phyloP scores from a whole-genome alignment of 2,113 vertebrate species.

The Ciconia boyciana region DNA sequence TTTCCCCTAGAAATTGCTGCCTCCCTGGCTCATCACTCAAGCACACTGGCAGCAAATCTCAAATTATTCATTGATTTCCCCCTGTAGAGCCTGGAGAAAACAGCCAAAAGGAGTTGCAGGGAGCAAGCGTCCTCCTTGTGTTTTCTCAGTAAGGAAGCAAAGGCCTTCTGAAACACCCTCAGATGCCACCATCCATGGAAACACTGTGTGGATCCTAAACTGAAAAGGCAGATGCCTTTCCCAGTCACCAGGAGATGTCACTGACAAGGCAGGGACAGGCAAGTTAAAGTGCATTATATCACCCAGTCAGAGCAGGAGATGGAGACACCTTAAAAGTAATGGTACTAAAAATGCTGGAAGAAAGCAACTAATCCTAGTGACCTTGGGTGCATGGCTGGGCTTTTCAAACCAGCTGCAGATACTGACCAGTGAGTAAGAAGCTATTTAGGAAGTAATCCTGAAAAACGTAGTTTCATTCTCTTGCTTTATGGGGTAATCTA shows the following conservation, averaged over 20 bases:
- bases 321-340: neutral
- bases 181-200: neutral
- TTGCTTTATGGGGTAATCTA: neutral
- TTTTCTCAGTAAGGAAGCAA: neutral
- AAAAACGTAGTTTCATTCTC: neutral
- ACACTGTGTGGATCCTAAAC: neutral
- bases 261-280: neutral
- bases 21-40: neutral
- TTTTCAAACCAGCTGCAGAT: neutral
- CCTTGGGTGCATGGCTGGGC: neutral
- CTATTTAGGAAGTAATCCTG: neutral
- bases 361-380: neutral
- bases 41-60: neutral
- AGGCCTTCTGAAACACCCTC: neutral
- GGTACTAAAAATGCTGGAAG: neutral
- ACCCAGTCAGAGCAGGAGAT: neutral
- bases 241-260: neutral
- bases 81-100: neutral
- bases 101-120: neutral
- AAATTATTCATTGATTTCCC: neutral
- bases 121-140: neutral
- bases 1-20: neutral
- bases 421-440: neutral
- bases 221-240: neutral
- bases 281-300: constrained; percentile 25